These are phyloP conservation scores for Distichodus sexfasciatus DNA, from an alignment of 2,797 vertebrate genomes.

Conservation along the genomic window DNA sequence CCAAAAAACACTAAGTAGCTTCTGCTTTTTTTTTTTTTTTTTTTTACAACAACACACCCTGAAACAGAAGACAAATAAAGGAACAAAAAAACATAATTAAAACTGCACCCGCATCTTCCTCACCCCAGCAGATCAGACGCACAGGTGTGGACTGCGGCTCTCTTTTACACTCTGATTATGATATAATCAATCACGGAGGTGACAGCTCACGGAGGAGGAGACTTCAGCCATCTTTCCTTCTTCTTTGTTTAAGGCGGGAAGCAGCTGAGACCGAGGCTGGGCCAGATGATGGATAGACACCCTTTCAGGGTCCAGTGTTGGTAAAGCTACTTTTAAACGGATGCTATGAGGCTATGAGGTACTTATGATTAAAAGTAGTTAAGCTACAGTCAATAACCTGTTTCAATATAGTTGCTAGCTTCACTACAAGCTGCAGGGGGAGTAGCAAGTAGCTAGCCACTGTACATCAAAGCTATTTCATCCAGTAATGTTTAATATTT, in stretches of 20 bases:
- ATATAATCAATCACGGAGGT: slow-evolving; percentile 57
- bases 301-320: slow-evolving; percentile 42
- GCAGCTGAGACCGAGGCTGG: slow-evolving; percentile 47
- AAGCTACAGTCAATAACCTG: too few species aligned
- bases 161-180: slow-evolving; percentile 56
- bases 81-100: slow-evolving; percentile 31
- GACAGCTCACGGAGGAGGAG: slow-evolving; percentile 48
- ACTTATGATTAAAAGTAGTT: too few species aligned
- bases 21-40: slow-evolving; percentile 9
- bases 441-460: too few species aligned
- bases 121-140: slow-evolving; percentile 2
- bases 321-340: too few species aligned
- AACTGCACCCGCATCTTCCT: slow-evolving; percentile 3
- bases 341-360: too few species aligned
- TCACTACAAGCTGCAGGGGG: too few species aligned
- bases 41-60: neutral
- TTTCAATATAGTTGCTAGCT: too few species aligned
- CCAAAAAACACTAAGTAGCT: slow-evolving; percentile 13
- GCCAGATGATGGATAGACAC: slow-evolving; percentile 63
- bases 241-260: slow-evolving; percentile 55
- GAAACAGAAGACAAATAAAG: slow-evolving; percentile 14
- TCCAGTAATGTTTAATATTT: too few species aligned
- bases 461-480: too few species aligned
- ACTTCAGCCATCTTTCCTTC: slow-evolving; percentile 37
- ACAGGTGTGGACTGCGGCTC: slow-evolving; percentile 39